A percentile compares a stretch with the other conserved stretches of the same genome.
Evolutionary conservation across 2,888 invertebrate species (phyloP).

Genomic region (Pasiphila rectangulata): DNA sequence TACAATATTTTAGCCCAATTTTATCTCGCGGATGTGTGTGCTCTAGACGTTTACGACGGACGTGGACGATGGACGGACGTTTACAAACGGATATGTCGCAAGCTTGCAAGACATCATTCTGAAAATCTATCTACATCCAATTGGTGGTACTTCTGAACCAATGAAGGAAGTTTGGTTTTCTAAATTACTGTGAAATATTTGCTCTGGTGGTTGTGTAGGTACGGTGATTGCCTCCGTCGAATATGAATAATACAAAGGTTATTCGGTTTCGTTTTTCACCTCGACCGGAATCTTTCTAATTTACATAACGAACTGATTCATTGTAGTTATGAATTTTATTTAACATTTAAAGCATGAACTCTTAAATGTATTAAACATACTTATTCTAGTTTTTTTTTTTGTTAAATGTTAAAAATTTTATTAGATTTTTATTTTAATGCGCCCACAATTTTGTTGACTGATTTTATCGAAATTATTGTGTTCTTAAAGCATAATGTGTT

Average conservation of each 20-base stretch:
- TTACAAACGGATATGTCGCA: too few species aligned
- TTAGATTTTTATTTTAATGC: slow-evolving; percentile 32
- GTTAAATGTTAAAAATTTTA: slow-evolving; percentile 36
- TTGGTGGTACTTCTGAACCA: too few species aligned
- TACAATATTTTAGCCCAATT: too few species aligned
- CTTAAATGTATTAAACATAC: slow-evolving; percentile 29
- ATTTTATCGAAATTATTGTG: slow-evolving; percentile 36
- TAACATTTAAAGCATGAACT: slow-evolving; percentile 41
- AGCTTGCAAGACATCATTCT: too few species aligned
- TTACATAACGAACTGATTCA: slow-evolving; percentile 29
- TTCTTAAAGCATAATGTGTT: slow-evolving; percentile 25
- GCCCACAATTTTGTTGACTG: slow-evolving; percentile 40
- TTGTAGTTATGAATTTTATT: slow-evolving; percentile 27
- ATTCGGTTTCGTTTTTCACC: slow-evolving; percentile 26
- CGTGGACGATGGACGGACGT: too few species aligned
- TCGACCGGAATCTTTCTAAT: slow-evolving; percentile 32
- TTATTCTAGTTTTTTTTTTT: slow-evolving; percentile 33
- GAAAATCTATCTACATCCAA: too few species aligned
- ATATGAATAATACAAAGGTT: background rate
- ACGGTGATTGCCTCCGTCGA: slow-evolving; percentile 31
- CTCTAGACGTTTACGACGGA: too few species aligned
- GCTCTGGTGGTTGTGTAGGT: slow-evolving; percentile 10
- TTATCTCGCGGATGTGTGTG: background rate
- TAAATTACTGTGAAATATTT: slow-evolving; percentile 6
- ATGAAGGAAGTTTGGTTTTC: too few species aligned